phyloP scores from a whole-genome alignment of 2,113 vertebrate species.

The Garra rufa region DNA sequence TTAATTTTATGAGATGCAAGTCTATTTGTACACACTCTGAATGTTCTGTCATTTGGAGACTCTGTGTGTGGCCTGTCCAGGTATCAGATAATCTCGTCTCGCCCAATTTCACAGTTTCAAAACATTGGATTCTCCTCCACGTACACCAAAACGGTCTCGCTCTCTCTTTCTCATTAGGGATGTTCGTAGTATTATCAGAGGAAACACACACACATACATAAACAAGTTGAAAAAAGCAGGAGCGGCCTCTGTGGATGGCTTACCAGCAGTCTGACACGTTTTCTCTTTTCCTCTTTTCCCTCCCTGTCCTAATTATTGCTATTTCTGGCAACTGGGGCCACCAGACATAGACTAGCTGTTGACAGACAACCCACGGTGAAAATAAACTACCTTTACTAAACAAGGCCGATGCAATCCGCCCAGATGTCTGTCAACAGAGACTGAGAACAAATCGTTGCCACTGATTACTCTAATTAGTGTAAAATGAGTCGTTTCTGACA shows the following conservation, averaged over 20 bases:
- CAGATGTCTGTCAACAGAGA: constrained; percentile 67
- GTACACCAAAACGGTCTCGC: constrained; percentile 51
- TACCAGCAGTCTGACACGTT: constrained; percentile 75
- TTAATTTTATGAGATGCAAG: background rate
- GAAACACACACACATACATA: constrained; percentile 53
- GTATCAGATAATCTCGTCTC: constrained; percentile 57
- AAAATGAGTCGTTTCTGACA: constrained; percentile 47
- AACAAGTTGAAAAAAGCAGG: constrained; percentile 58
- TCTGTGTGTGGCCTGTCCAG: constrained; percentile 65
- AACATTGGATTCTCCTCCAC: constrained; percentile 62
- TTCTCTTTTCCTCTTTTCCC: constrained; percentile 77
- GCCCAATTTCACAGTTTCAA: constrained; percentile 60
- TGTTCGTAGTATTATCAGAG: constrained; percentile 41
- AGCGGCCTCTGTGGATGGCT: constrained; percentile 50
- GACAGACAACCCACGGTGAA: constrained; percentile 72
- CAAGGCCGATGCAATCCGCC: constrained; percentile 49
- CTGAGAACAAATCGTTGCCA: constrained; percentile 70
- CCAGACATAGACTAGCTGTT: constrained; percentile 74
- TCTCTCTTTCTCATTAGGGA: constrained; percentile 44
- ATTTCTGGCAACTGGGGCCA: constrained; percentile 67
- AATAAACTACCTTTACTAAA: constrained; percentile 69
- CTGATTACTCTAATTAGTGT: constrained; percentile 74
- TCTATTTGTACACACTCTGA: background rate
- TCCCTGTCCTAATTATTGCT: constrained; percentile 78
- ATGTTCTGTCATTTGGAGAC: constrained; percentile 27